These are phyloP conservation scores for Nesidiocoris tenuis DNA, from an alignment of 2,888 invertebrate species.

Conservation along the genomic window DNA sequence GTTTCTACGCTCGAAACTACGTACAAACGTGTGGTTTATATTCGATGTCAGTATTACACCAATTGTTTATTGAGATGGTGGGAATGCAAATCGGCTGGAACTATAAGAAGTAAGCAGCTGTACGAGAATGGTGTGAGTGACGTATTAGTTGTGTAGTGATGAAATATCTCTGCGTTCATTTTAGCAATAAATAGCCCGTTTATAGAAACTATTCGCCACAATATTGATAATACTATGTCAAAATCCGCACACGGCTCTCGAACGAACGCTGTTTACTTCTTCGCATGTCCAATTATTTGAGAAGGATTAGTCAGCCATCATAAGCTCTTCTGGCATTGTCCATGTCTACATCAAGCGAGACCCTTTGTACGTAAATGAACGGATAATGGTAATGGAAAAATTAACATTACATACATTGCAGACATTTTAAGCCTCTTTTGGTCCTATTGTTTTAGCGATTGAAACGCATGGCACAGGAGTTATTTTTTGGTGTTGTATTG, in stretches of 20 bases:
- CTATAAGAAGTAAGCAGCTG: too few relatives aligned
- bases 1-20: too few relatives aligned
- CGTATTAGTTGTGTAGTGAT: too few relatives aligned
- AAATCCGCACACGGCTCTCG: not conserved
- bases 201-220: too few relatives aligned
- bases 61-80: too few relatives aligned
- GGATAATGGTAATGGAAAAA: conserved; percentile 43
- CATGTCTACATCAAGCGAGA: conserved; percentile 48
- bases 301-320: conserved; percentile 43
- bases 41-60: too few relatives aligned
- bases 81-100: too few relatives aligned
- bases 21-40: too few relatives aligned
- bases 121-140: too few relatives aligned
- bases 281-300: conserved; percentile 36
- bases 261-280: conserved; percentile 48
- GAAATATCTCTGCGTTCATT: too few relatives aligned
- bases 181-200: too few relatives aligned
- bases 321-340: conserved; percentile 49
- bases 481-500: conserved; percentile 47
- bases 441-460: conserved; percentile 43
- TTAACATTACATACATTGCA: conserved; percentile 49
- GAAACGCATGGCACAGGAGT: conserved; percentile 49
- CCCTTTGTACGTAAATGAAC: conserved; percentile 23
- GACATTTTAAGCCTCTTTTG: conserved; percentile 44
- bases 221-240: too few relatives aligned